Evolutionary conservation across 2,797 vertebrate species (phyloP), one percentile per base, ranked within the genome.

Genomic region (Spea hammondii): DNA sequence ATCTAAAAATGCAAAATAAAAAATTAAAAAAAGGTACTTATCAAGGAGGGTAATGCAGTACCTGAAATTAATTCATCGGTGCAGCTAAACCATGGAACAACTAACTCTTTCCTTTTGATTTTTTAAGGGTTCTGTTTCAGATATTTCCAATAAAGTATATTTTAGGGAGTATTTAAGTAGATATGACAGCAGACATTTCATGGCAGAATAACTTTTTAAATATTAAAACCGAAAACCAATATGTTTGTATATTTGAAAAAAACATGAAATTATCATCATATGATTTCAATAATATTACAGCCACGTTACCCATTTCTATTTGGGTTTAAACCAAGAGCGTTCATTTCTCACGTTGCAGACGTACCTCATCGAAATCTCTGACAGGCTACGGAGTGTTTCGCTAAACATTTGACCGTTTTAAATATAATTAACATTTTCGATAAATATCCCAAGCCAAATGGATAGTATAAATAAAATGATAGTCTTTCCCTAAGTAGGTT

Each of bases 371-470:
- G 82, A 87, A 85, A 88, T 78, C 85, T 77, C 85, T 89, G 72
- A 87, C 59, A 71, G 84, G 88, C 85, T 84, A 47, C 69, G 85
- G 59, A 78, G 82, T 73, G 79, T 77, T 79, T 79, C 84, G 84
- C 87, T 90, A 87, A 88, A 88, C 86, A 83, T 86, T 86, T 90
- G 89, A 86, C 90, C 90, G 54, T 70, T 85, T 86, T 46, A 64
- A 87, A 85, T 87, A 89, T 76, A 86, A 62, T 83, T 88, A 83
- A 88, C 87, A 87, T 70, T 49, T 83, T 80, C 79, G 75, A 92
- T 86, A 88, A 87, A 91, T 88, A 86, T 85, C 85, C 88, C 75
- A 89, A 85, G 88, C 85, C 90, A 91, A 90, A 91, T 85, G 80
- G 87, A 89, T 83, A 88, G 85, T 88, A 90, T 85, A 77, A 86